Evolutionary conservation across 2,797 vertebrate species (phyloP).

Genomic region (Macropodus opercularis): DNA sequence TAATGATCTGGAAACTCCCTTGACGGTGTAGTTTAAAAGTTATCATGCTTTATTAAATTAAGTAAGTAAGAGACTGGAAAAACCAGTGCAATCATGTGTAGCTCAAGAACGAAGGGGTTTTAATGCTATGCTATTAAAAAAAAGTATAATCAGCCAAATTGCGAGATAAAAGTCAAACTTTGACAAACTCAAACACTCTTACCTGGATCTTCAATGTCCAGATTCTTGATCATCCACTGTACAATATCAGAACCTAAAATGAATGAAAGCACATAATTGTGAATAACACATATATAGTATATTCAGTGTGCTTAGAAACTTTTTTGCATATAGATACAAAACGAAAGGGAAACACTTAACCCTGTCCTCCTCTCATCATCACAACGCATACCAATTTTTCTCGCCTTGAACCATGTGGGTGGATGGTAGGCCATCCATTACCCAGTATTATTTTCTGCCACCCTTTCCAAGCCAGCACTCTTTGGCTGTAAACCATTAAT

Average conservation of each 20-base stretch:
- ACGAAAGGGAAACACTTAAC: conserved; percentile 49
- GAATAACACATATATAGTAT: conserved; percentile 15
- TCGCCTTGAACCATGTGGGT: conserved; percentile 61
- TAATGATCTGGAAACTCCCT: no score
- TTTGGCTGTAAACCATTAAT: conserved; percentile 62
- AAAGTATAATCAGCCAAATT: not conserved
- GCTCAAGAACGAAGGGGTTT: no score
- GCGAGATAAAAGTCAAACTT: not conserved
- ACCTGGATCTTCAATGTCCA: conserved; percentile 98
- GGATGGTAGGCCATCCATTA: conserved; percentile 66
- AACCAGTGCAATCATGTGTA: no score
- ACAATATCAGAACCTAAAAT: conserved; percentile 94
- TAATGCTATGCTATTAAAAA: conserved; percentile 2
- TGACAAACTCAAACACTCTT: conserved; percentile 32
- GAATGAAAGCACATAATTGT: conserved; percentile 47
- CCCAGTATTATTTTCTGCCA: conserved; percentile 64
- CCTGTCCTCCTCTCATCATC: conserved; percentile 47
- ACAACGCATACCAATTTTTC: conserved; percentile 57
- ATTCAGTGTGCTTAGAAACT: conserved; percentile 19
- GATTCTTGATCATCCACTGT: conserved; percentile 96
- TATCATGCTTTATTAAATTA: no score
- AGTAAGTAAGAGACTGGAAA: no score
- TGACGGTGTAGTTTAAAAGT: no score
- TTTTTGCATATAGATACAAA: conserved; percentile 56
- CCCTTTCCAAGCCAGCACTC: conserved; percentile 51